Evolutionary conservation across 1,140 invertebrate species (phyloP), one percentile per base, ranked within the genome.

Genomic region (Lamellibrachia luymesi): DNA sequence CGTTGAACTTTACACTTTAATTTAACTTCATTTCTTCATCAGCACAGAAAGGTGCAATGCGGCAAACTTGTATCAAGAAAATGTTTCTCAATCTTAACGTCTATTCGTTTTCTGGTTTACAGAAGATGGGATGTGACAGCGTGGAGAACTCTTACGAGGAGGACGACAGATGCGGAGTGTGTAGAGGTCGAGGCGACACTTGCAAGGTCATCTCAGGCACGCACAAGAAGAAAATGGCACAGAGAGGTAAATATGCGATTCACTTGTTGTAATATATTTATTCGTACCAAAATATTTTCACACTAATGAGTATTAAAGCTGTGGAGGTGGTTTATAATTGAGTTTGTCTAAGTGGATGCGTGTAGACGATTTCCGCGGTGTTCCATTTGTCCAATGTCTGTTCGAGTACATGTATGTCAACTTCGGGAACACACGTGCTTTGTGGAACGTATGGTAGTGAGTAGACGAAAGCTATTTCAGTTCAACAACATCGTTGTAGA

Each of bases 81-180:
- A 38, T 38, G 7, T 17, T 80, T 80, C 5, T 80, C 64, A 80
- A 17, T 80, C 2, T 22, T 80, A 38, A 38, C 38, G 38, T 38
- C 38, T 8, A 80, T 22, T 10, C 64, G 64, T 80, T 10, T 80
- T 10, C 25, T 80, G 64, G 7, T 80, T 80, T 6, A 13, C 92
- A 96, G 93, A 97, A 97, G 51, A 98, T 98, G 50, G 98, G 98
- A 51, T 99, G 98, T 96, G 98, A 99, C 96, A 98, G 98, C 95
- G 96, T 97, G 91, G 96, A 99, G 50, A 97, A 97, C 94, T 98
- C 98, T 2, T 97, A 97, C 10, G 97, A 97, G 93, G 96, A 97
- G 93, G 96, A 98, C 92, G 98, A 99, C 96, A 97, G 97, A 50
- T 99, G 98, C 95, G 98, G 98, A 2, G 97, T 98, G 27, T 99